Evolutionary conservation across 64 coral and sea anemone genomes (phyloP).

Genomic region (Exaiptasia diaphana): DNA sequence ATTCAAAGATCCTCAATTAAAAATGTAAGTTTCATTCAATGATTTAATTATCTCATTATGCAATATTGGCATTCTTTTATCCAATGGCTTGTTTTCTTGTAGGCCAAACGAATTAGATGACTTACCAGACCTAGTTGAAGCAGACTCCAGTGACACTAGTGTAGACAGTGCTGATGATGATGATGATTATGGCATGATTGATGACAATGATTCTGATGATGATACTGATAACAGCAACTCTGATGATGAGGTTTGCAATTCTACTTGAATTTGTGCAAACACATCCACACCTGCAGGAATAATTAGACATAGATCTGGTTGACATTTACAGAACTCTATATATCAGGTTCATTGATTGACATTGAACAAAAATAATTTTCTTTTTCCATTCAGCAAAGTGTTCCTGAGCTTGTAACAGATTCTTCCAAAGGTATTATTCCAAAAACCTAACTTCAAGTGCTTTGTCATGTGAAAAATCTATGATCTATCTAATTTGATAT

Average conservation of each 20-base stretch:
- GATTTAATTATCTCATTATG: too few relatives aligned
- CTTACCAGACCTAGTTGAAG: conserved; percentile 63
- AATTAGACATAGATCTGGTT: too few relatives aligned
- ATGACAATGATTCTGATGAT: not conserved
- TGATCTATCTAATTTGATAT: too few relatives aligned
- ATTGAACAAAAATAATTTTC: not conserved
- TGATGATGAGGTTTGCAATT: not conserved
- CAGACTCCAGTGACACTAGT: conserved; percentile 61
- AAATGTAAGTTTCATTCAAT: too few relatives aligned
- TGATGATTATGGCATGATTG: not conserved
- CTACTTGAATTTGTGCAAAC: too few relatives aligned
- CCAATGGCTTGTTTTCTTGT: too few relatives aligned
- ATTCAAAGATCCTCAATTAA: not conserved
- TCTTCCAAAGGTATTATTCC: conserved; percentile 13
- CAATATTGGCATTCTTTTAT: too few relatives aligned
- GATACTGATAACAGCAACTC: conserved; percentile 25
- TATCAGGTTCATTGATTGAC: too few relatives aligned
- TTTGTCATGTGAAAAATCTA: too few relatives aligned
- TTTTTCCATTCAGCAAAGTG: not conserved
- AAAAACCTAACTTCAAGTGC: too few relatives aligned
- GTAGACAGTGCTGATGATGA: conserved; percentile 8
- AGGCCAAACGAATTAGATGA: conserved; percentile 41
- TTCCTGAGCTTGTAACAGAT: conserved; percentile 19
- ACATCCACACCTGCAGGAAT: too few relatives aligned
- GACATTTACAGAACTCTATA: too few relatives aligned